Conservation (phyloP, 2,888 invertebrate genomes). For the Ormyrus thymus region DNA sequence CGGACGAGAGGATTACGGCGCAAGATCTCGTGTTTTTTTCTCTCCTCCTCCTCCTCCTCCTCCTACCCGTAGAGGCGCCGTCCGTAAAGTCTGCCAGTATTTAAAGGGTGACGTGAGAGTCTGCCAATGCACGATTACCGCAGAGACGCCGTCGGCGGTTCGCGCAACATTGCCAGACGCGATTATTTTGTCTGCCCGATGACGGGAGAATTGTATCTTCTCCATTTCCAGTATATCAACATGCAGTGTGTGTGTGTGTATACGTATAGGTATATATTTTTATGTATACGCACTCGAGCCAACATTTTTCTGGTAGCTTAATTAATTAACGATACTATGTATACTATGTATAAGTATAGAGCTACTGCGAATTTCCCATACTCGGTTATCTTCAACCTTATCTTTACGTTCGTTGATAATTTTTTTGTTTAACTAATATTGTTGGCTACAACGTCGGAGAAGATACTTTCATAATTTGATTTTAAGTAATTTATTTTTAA, state of each 20-base stretch:
- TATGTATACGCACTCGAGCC: too few species aligned
- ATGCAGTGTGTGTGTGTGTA: neutral
- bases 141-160: constrained; percentile 11
- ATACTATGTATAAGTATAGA: too few species aligned
- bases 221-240: constrained; percentile 22
- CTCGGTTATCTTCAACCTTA: too few species aligned
- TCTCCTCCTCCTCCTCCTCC: constrained; percentile 7
- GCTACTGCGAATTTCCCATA: too few species aligned
- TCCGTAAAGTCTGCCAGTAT: constrained; percentile 38
- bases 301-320: too few species aligned
- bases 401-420: too few species aligned
- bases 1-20: neutral
- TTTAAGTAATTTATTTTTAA: too few species aligned
- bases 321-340: too few species aligned
- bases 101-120: constrained; percentile 55
- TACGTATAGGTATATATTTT: too few species aligned
- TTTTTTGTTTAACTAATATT: too few species aligned
- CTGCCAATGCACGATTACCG: constrained; percentile 48
- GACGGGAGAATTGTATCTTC: constrained; percentile 25
- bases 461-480: too few species aligned
- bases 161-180: constrained; percentile 41
- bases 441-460: too few species aligned
- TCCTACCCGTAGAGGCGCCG: neutral
- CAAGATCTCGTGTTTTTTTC: constrained; percentile 20
- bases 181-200: constrained; percentile 47